These are phyloP conservation scores for Limnephilus lunatus DNA, from an alignment of 2,888 invertebrate species.

Conservation along the genomic window DNA sequence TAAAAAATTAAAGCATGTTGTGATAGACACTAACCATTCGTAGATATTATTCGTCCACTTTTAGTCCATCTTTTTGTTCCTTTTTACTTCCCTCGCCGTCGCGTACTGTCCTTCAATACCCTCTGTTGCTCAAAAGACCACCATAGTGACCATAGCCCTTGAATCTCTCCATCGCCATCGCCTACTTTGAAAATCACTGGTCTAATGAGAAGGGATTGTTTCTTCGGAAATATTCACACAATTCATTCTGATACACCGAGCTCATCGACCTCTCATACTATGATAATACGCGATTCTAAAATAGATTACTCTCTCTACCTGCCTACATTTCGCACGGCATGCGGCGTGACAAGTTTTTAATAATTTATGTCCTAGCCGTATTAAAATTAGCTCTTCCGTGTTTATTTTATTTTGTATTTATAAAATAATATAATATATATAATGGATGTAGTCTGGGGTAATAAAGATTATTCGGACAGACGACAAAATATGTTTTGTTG, in stretches of 20 bases:
- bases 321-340: background rate
- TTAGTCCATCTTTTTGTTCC: background rate
- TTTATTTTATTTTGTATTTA: background rate
- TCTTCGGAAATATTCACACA: background rate
- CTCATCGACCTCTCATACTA: background rate
- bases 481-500: background rate
- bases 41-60: background rate
- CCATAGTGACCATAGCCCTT: background rate
- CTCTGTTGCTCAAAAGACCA: background rate
- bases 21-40: background rate
- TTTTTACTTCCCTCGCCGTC: background rate
- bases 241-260: background rate
- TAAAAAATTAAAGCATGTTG: background rate
- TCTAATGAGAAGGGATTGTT: conserved; percentile 8
- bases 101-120: background rate
- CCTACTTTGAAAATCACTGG: background rate
- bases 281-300: background rate
- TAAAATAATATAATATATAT: background rate
- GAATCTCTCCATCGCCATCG: background rate
- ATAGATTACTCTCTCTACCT: background rate
- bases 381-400: background rate
- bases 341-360: background rate
- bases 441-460: background rate
- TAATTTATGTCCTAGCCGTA: background rate
- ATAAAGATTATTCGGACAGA: background rate